Percentiles rank a stretch among this genome's conserved stretches.
Conservation (phyloP, 2,113 vertebrate species). For the Perca schrenkii region DNA sequence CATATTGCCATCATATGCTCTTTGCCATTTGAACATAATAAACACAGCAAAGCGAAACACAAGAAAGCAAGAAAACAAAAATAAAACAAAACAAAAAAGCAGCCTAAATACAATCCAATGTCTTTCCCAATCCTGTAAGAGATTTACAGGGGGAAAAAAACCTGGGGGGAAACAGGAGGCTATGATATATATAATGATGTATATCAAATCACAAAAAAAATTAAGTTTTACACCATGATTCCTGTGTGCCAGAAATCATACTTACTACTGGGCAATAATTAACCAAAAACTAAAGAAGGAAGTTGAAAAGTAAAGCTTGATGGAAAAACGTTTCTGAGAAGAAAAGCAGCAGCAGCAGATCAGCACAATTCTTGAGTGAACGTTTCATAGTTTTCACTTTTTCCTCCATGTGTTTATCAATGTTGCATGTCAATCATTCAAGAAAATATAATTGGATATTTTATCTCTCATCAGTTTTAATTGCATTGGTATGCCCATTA, state of each 20-base stretch:
- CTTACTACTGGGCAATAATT: no score
- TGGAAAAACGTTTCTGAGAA: not conserved
- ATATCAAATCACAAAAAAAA: no score
- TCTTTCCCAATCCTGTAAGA: no score
- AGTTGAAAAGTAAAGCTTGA: not conserved
- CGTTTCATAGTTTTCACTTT: no score
- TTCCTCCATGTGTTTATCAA: not conserved
- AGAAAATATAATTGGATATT: not conserved
- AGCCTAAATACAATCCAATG: no score
- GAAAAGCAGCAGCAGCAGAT: not conserved
- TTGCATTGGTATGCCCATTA: not conserved
- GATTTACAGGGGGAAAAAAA: no score
- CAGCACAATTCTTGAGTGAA: not conserved
- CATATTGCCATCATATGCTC: not conserved
- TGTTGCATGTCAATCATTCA: not conserved
- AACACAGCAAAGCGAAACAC: not conserved
- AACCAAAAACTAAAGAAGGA: not conserved
- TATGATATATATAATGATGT: no score
- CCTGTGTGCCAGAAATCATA: not conserved
- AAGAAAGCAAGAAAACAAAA: not conserved
- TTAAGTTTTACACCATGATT: not conserved
- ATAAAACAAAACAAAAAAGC: no score
- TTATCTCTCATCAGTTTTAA: not conserved
- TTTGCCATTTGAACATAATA: not conserved
- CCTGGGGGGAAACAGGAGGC: no score